These are phyloP conservation scores for Nomada ferruginata DNA, from an alignment of 2,888 invertebrate genomes.

Conservation along the genomic window DNA sequence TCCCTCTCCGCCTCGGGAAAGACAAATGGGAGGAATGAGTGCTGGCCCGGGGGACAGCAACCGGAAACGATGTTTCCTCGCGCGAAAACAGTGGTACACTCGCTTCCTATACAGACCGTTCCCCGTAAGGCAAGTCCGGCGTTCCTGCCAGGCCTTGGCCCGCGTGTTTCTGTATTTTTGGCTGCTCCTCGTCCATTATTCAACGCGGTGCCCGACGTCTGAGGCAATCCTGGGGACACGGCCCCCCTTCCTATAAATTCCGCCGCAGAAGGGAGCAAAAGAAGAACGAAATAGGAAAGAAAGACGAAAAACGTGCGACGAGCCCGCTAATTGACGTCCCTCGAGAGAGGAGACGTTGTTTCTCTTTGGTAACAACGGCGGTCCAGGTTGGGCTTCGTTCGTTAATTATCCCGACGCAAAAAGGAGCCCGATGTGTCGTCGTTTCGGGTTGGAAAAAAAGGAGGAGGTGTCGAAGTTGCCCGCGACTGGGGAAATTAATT, in stretches of 20 bases:
- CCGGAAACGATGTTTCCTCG: conserved; percentile 42
- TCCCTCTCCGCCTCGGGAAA: too few species aligned
- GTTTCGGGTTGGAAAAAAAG: conserved; percentile 39
- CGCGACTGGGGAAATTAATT: conserved; percentile 66
- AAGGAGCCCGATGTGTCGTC: conserved; percentile 38
- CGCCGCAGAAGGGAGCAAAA: neutral
- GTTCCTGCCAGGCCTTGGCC: neutral
- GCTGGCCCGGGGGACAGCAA: neutral
- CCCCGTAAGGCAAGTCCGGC: neutral
- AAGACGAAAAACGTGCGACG: conserved; percentile 35
- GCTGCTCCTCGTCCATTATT: conserved; percentile 47
- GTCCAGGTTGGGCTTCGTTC: conserved; percentile 51
- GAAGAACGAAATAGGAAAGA: conserved; percentile 6
- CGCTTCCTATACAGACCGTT: neutral
- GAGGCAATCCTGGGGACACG: conserved; percentile 16
- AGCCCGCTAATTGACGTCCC: conserved; percentile 68
- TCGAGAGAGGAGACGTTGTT: conserved; percentile 63
- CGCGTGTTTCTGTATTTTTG: conserved; percentile 16
- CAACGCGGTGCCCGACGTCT: conserved; percentile 22
- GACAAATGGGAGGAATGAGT: neutral
- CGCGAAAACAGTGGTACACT: conserved; percentile 25
- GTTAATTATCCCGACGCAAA: conserved; percentile 67
- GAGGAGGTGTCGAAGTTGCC: conserved; percentile 57
- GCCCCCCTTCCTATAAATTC: conserved; percentile 28
- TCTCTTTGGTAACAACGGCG: conserved; percentile 54